Conservation (phyloP, 2,113 vertebrate species). For the Hassar affinis region DNA sequence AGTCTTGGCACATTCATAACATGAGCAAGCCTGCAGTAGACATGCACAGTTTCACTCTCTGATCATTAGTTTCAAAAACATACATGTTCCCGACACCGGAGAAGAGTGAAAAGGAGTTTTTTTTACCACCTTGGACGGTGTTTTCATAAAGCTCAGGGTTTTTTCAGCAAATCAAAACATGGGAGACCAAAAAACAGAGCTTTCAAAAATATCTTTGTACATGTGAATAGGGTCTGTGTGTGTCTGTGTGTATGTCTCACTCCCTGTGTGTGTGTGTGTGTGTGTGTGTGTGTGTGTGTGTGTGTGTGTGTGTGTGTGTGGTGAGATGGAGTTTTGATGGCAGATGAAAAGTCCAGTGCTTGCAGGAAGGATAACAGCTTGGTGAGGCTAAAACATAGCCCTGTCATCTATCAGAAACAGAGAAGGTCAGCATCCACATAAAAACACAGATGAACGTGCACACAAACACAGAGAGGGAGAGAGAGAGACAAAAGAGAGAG, state of each 20-base stretch:
- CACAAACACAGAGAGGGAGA: neutral
- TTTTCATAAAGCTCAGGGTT: neutral
- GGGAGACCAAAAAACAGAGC: no score
- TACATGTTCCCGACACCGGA: no score
- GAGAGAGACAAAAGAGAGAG: no score
- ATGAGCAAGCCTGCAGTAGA: neutral
- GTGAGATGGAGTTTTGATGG: conserved; percentile 2
- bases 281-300: neutral
- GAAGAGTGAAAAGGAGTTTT: no score
- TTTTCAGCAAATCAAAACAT: neutral
- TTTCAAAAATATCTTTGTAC: no score
- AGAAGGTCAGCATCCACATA: conserved; percentile 48
- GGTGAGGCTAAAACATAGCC: conserved; percentile 57
- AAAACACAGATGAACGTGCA: conserved; percentile 29
- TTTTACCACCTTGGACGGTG: no score
- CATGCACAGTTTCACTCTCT: neutral
- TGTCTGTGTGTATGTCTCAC: no score
- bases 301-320: neutral
- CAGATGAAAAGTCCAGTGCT: neutral
- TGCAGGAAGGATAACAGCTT: conserved; percentile 59
- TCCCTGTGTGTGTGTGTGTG: no score
- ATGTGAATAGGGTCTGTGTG: no score
- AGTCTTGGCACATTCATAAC: neutral
- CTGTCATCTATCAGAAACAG: conserved; percentile 70
- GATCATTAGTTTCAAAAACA: no score